Percentiles rank a stretch among this genome's conserved stretches.
Conservation (phyloP, 2,797 vertebrate genomes). For the Ibycter americanus region DNA sequence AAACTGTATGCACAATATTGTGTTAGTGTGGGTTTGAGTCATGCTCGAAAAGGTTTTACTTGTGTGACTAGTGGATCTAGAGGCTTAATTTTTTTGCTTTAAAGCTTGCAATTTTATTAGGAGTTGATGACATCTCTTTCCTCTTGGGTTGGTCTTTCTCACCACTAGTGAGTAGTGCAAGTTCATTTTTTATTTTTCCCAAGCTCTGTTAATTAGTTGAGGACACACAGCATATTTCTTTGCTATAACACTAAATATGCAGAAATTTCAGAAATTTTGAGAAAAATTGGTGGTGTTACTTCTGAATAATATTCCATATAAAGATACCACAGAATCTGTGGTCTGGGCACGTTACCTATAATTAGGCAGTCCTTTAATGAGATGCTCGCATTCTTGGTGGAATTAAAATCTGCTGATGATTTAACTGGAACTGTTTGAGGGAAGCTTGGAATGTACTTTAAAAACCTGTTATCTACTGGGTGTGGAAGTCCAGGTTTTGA, state of each 20-base stretch:
- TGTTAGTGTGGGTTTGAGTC: not conserved
- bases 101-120: not conserved
- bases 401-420: slow-evolving; percentile 64
- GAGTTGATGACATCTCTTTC: not conserved
- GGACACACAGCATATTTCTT: not conserved
- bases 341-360: slow-evolving; percentile 55
- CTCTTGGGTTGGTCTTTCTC: not conserved
- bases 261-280: not conserved
- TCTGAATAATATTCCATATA: not conserved
- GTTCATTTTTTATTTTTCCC: not conserved
- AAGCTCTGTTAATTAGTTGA: not conserved
- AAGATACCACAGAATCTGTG: not conserved
- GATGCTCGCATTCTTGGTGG: slow-evolving; percentile 41
- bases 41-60: not conserved
- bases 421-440: slow-evolving; percentile 59
- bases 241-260: not conserved
- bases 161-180: not conserved
- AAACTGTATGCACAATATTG: not conserved
- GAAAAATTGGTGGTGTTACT: not conserved
- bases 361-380: slow-evolving; percentile 60
- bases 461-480: slow-evolving; percentile 34
- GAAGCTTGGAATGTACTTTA: slow-evolving; percentile 60
- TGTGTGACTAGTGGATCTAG: not conserved
- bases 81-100: not conserved
- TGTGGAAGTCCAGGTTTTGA: slow-evolving; percentile 52